Percentiles rank a stretch among this genome's conserved stretches.
Conservation (phyloP, 2,113 vertebrate species). For the Rhinoptilus africanus region DNA sequence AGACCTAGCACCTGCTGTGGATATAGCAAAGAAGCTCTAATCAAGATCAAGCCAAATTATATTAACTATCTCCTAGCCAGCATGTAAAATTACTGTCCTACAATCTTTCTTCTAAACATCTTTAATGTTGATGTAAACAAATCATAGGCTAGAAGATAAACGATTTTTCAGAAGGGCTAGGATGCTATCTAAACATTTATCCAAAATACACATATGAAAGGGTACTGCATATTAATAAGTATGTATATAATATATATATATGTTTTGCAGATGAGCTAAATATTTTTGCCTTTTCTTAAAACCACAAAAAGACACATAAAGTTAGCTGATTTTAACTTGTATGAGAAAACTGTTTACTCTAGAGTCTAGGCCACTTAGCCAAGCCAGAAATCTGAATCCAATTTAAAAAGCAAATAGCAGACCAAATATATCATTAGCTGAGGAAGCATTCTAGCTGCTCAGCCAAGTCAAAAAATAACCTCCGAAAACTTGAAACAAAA, state of each 20-base stretch:
- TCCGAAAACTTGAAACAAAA: constrained; percentile 1
- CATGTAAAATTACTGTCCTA: neutral
- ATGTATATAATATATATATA: neutral
- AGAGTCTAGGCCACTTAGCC: neutral
- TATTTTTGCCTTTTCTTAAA: neutral
- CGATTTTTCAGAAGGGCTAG: neutral
- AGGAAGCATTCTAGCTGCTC: neutral
- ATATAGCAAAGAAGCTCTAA: neutral
- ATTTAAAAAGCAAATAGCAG: constrained; percentile 26
- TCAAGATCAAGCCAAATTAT: neutral
- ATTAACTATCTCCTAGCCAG: neutral
- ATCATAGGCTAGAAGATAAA: neutral
- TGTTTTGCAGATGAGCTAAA: neutral
- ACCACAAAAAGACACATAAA: neutral
- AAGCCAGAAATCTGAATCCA: constrained; percentile 24
- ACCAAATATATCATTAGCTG: constrained; percentile 19
- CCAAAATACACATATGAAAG: neutral
- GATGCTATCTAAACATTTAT: neutral
- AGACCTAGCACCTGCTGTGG: neutral
- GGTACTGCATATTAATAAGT: neutral
- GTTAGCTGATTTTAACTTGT: neutral
- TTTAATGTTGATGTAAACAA: neutral
- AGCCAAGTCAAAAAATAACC: neutral
- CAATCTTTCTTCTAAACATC: neutral
- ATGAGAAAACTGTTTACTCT: constrained; percentile 21